Evolutionary conservation across 2,888 invertebrate species (phyloP), one percentile per base, ranked within the genome.

Genomic region (Hydropsyche betteni): DNA sequence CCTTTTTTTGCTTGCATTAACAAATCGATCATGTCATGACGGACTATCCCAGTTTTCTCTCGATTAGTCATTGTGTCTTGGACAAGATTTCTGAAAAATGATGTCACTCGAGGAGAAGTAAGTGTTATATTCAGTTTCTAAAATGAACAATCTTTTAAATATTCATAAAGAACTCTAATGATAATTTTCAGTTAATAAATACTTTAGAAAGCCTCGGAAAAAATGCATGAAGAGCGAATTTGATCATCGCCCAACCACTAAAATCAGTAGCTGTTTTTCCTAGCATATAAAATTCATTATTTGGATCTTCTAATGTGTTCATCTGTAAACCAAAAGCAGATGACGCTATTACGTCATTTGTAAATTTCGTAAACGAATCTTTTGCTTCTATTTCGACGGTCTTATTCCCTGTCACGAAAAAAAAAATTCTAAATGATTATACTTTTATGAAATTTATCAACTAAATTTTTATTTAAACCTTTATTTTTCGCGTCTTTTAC

Each of bases 1-100:
- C 85, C 82, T 81, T 85, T 83, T 74, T 86, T 84, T 0, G 88
- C 85, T 80, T 87, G 85, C 84, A 88, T 85, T 1, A 90, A 81
- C 74, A 89, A 83, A 78, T 90, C 85, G 33, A 90, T 87, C 87
- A 90, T 86, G 78, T 89, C 90, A 1, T 85, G 86, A 4, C 89
- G 83, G 2, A 85, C 75, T 16, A 89, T 86, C 0, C 86, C 83
- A 14, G 85, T 81, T 34, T 82, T 81, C 79, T 86, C 84, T 0
- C 89, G 83, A 34, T 86, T 82, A 38, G 82, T 81, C 83, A 89
- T 88, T 0, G 86, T 84, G 52, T 82, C 82, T 6, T 84, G 71
- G 0, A 88, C 85, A 0, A 88, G 72, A 6, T 81, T 80, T 72
- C 81, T 82, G 79, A 88, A 88, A 79, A 87, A 88, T 0, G 52